Conservation (phyloP, 2,113 vertebrate genomes). For the Neotoma lepida region DNA sequence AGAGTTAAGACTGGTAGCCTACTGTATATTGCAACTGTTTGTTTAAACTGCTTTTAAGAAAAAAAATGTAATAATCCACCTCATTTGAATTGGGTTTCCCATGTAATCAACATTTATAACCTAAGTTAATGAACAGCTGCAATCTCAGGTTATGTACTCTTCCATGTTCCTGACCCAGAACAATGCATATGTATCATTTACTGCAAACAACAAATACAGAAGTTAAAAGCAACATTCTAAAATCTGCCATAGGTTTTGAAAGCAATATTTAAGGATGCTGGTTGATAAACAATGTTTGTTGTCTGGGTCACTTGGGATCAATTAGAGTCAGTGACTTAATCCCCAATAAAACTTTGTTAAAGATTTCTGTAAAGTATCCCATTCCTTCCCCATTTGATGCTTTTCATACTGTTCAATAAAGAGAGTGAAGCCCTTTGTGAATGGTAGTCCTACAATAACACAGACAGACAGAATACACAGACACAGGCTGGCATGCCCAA, state of each 20-base stretch:
- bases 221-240: neutral
- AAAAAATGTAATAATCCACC: neutral
- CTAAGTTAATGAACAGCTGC: neutral
- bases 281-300: neutral
- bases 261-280: neutral
- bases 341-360: neutral
- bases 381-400: neutral
- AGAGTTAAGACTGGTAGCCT: neutral
- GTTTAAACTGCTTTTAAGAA: neutral
- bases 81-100: neutral
- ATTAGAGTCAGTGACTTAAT: neutral
- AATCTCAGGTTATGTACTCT: neutral
- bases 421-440: neutral
- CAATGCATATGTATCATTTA: neutral
- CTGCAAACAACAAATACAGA: neutral
- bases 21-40: neutral
- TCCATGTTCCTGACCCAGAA: neutral
- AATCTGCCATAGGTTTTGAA: no score
- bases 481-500: neutral
- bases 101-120: neutral
- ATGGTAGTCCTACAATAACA: neutral
- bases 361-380: neutral
- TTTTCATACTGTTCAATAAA: neutral
- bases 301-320: neutral
- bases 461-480: neutral